These are phyloP conservation scores for Tineola bisselliella DNA, from an alignment of 2,888 invertebrate genomes.

Conservation along the genomic window DNA sequence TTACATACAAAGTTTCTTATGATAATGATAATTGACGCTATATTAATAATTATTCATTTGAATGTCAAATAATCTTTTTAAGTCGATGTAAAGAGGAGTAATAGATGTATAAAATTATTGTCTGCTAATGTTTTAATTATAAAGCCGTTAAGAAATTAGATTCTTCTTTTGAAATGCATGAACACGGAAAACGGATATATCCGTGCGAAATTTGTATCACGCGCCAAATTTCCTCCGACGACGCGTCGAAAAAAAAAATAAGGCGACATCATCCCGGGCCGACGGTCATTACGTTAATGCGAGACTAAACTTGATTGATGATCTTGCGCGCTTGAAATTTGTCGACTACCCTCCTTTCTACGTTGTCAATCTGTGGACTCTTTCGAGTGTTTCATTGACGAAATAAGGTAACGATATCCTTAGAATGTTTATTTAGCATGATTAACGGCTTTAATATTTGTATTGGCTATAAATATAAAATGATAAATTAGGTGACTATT, in stretches of 20 bases:
- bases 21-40: too few relatives aligned
- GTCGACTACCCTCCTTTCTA: slow-evolving; percentile 13
- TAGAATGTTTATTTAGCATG: not conserved
- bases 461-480: not conserved
- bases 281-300: slow-evolving; percentile 66
- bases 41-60: too few relatives aligned
- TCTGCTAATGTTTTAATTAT: too few relatives aligned
- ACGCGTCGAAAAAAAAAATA: slow-evolving; percentile 40
- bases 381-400: not conserved
- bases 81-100: too few relatives aligned
- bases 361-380: not conserved
- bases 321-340: slow-evolving; percentile 20
- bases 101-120: too few relatives aligned
- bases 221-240: slow-evolving; percentile 50
- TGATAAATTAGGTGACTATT: not conserved
- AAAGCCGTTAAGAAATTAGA: not conserved
- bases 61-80: too few relatives aligned
- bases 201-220: slow-evolving; percentile 46
- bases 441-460: not conserved
- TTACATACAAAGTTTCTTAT: too few relatives aligned
- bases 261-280: slow-evolving; percentile 58
- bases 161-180: slow-evolving; percentile 37
- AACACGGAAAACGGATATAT: slow-evolving; percentile 51
- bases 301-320: slow-evolving; percentile 68
- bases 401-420: not conserved